Evolutionary conservation across 2,888 invertebrate species (phyloP).

Genomic region (Acrobasis suavella): DNA sequence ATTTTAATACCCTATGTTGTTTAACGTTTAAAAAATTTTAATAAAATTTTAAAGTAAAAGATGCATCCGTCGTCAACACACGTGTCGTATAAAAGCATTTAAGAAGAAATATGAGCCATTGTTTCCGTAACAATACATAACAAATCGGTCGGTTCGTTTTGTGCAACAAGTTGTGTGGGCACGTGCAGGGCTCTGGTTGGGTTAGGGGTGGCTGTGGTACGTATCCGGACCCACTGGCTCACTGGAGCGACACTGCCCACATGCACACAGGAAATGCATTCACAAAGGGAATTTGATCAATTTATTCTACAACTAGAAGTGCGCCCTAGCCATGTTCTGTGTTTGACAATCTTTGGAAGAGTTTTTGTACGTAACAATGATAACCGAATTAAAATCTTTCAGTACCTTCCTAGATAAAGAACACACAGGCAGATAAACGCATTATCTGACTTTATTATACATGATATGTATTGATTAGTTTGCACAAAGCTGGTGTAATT

Average conservation of each 20-base stretch:
- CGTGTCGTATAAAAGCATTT: conserved; percentile 12
- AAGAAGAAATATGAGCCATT: conserved; percentile 35
- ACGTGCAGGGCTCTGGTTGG: conserved; percentile 39
- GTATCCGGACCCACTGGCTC: conserved; percentile 23
- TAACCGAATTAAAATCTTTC: too few species aligned
- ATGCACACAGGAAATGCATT: conserved; percentile 27
- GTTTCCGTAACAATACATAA: conserved; percentile 46
- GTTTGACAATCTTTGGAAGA: background rate
- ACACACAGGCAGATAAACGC: too few species aligned
- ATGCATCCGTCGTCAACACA: background rate
- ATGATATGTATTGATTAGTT: too few species aligned
- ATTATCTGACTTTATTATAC: too few species aligned
- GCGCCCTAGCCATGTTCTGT: background rate
- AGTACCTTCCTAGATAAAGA: too few species aligned
- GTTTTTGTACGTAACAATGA: too few species aligned
- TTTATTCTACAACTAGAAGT: background rate
- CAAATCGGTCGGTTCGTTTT: conserved; percentile 37
- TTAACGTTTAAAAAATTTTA: too few species aligned
- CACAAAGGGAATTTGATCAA: conserved; percentile 20
- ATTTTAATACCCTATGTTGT: too few species aligned
- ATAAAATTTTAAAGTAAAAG: background rate
- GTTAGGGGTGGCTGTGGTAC: conserved; percentile 29
- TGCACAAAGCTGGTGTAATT: too few species aligned
- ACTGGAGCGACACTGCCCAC: conserved; percentile 24
- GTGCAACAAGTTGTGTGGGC: conserved; percentile 44